Evolutionary conservation across 2,888 invertebrate genomes (phyloP), one percentile per base, ranked within the genome.

Genomic region (Ormyrus pomaceus): DNA sequence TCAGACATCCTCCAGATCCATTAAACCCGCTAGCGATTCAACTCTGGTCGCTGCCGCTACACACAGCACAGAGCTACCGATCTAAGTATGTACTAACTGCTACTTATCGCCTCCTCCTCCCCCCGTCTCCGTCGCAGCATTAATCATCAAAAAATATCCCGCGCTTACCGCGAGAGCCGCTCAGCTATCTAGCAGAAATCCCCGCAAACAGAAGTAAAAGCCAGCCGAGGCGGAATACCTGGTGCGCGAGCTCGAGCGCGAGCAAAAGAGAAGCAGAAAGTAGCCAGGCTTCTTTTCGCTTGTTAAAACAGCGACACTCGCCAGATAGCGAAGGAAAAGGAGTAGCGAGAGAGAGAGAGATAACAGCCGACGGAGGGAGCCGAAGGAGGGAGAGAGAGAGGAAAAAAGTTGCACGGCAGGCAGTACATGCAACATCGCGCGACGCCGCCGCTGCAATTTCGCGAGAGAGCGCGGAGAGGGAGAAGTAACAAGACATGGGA

Each of bases 31-130:
- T 4, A n/a, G 46, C 64, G 19, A 34, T 34, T 34, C 34, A 34
- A 34, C 34, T 34, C 34, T 4, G 34, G 34, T 34, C 53, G 5
- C 45, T 51, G 58, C 13, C 56, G 51, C 34, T 46, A 13, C 58
- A 13, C 48, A 11, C n/a, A 48, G 19, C 56, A 51, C 50, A 4
- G 34, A 76, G 69, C 62, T 69, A 53, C 69, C 76, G 62, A 76
- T 77, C 82, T 83, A 83, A 84, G 84, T 85, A 84, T 82, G 83
- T 83, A 86, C 86, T 86, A 86, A 86, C 86, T 84, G 84, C 84
- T 83, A 83, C 83, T 86, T 84, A 84, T 83, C 81, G 73, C 34
- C 34, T 80, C 80, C 78, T 73, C 73, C 58, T 79, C 79, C 74
- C 55, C 9, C 34, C 34, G 46, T 6, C 64, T n/a, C 10, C 56